These are phyloP conservation scores for Acanthosepion lycidas DNA, from an alignment of 2,888 invertebrate species.

Conservation along the genomic window DNA sequence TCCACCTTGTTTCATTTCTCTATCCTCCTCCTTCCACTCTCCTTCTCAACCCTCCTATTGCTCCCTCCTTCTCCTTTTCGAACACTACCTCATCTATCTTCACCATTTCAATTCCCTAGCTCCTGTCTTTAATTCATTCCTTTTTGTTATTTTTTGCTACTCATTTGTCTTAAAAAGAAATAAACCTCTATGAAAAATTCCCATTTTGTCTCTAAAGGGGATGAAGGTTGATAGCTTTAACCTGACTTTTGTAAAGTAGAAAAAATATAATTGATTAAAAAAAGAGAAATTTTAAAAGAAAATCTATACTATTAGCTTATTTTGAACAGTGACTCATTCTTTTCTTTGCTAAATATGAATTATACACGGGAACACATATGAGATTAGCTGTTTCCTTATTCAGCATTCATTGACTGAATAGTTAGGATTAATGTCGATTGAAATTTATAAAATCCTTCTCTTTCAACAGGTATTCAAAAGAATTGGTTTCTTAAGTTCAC, in stretches of 20 bases:
- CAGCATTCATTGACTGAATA: too few relatives aligned
- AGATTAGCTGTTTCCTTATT: too few relatives aligned
- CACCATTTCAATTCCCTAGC: background rate
- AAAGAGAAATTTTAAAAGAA: background rate
- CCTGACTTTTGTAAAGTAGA: background rate
- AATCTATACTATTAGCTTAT: too few relatives aligned
- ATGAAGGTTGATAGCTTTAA: background rate
- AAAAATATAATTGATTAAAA: background rate
- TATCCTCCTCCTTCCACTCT: background rate
- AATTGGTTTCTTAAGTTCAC: too few relatives aligned
- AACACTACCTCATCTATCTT: background rate
- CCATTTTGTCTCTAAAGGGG: background rate
- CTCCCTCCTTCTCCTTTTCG: background rate
- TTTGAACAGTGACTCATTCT: too few relatives aligned
- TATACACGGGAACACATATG: too few relatives aligned
- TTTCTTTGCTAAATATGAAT: too few relatives aligned
- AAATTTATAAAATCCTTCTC: too few relatives aligned
- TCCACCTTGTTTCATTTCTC: background rate
- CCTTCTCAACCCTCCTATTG: background rate
- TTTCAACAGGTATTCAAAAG: too few relatives aligned
- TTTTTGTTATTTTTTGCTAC: background rate
- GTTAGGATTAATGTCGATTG: too few relatives aligned
- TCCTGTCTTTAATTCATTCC: background rate
- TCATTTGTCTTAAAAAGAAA: background rate
- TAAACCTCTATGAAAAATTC: background rate